Evolutionary conservation across 2,797 vertebrate genomes (phyloP).

Genomic region (Crossoptilon crossoptilon): DNA sequence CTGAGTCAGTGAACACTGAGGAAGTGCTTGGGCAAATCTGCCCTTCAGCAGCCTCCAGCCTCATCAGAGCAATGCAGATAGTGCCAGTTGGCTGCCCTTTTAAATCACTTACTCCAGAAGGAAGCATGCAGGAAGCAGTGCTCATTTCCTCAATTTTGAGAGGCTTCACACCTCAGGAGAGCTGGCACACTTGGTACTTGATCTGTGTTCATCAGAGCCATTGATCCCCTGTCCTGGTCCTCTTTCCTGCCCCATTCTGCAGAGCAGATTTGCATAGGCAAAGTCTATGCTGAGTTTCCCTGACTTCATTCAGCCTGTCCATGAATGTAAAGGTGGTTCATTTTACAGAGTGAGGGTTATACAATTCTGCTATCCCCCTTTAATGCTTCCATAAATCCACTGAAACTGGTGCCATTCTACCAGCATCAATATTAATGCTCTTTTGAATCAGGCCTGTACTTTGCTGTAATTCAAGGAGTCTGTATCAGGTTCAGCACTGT

Average conservation of each 20-base stretch:
- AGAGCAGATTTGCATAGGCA: background rate
- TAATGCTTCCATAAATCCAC: slow-evolving; percentile 26
- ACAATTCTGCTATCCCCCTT: background rate
- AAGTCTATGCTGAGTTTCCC: background rate
- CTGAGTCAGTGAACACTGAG: background rate
- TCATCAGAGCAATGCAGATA: background rate
- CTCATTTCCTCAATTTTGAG: slow-evolving; percentile 9
- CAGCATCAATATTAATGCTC: background rate
- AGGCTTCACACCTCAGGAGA: background rate
- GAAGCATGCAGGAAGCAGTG: background rate
- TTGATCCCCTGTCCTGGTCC: background rate
- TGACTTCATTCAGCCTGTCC: background rate
- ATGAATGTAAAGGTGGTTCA: background rate
- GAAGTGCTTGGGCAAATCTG: background rate
- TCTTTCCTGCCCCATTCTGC: fast-evolving
- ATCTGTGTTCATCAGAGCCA: background rate
- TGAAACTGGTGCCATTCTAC: background rate
- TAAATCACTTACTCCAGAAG: background rate
- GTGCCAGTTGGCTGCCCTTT: slow-evolving; percentile 40
- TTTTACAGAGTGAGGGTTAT: background rate
- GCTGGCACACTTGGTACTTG: background rate
- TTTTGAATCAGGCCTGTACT: background rate
- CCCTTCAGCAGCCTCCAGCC: background rate
- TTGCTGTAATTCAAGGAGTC: background rate
- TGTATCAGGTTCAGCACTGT: background rate